Evolutionary conservation across 1,140 invertebrate species (phyloP).

Genomic region (Heliconius melpomene): DNA sequence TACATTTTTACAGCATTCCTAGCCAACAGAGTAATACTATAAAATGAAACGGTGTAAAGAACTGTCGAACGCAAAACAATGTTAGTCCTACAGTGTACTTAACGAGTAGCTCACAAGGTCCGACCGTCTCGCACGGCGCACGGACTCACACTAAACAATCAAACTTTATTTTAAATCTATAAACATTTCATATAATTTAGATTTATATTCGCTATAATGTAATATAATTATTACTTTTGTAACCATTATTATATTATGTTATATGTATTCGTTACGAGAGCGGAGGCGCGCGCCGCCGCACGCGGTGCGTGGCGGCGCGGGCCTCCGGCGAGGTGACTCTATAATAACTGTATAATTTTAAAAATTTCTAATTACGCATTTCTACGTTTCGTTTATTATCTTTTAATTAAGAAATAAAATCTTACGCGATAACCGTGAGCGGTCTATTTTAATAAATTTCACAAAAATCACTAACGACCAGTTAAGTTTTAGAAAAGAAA

Average conservation of each 20-base stretch:
- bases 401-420: conserved; percentile 81
- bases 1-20: conserved; percentile 81
- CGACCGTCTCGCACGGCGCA: conserved; percentile 56
- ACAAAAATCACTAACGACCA: conserved; percentile 73
- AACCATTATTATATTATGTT: conserved; percentile 78
- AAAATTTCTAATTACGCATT: conserved; percentile 81
- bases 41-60: conserved; percentile 79
- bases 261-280: conserved; percentile 79
- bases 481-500: conserved; percentile 75
- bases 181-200: conserved; percentile 81
- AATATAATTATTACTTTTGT: conserved; percentile 77
- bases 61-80: conserved; percentile 80
- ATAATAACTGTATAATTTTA: conserved; percentile 81
- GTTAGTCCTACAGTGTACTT: conserved; percentile 78
- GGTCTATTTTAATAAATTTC: conserved; percentile 79
- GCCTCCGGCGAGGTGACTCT: conserved; percentile 65
- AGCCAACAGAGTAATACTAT: conserved; percentile 81
- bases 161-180: conserved; percentile 78
- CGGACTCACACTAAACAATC: conserved; percentile 72
- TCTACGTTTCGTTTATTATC: conserved; percentile 80
- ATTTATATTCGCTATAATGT: conserved; percentile 80
- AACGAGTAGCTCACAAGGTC: conserved; percentile 75
- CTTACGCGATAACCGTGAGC: conserved; percentile 79
- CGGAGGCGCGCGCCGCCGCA: conserved; percentile 44
- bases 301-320: conserved; percentile 39